phyloP scores from a whole-genome alignment of 1,140 invertebrate species.

The Drosophila truncata region DNA sequence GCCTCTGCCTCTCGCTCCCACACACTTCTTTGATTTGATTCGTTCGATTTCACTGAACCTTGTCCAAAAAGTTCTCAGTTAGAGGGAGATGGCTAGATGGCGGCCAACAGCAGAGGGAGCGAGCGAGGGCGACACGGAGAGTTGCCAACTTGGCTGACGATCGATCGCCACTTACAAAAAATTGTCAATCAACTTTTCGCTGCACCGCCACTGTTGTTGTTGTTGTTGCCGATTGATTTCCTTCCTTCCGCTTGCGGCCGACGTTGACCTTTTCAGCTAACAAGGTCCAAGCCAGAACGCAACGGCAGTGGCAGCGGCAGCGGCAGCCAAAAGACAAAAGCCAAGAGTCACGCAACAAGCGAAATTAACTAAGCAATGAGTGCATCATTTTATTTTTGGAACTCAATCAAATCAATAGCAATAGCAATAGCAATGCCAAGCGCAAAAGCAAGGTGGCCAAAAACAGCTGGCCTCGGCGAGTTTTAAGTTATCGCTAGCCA shows the following conservation, averaged over 20 bases:
- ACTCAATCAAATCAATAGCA: conserved; percentile 76
- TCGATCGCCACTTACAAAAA: conserved; percentile 48
- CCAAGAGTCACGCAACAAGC: conserved; percentile 71
- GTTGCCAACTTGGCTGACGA: conserved; percentile 50
- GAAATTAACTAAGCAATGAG: conserved; percentile 55
- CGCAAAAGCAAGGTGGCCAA: conserved; percentile 21
- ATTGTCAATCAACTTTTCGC: conserved; percentile 68
- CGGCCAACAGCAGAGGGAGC: background rate
- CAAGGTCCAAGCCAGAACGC: conserved; percentile 26
- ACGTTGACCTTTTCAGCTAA: conserved; percentile 63
- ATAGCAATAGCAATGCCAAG: conserved; percentile 48
- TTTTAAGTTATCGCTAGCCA: conserved; percentile 17
- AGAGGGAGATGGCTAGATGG: conserved; percentile 23
- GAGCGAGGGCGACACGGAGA: conserved; percentile 12
- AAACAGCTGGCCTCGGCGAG: conserved; percentile 25
- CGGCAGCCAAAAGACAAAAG: conserved; percentile 31
- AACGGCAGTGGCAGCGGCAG: conserved; percentile 4
- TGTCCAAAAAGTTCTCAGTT: conserved; percentile 39
- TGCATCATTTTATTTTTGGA: conserved; percentile 81
- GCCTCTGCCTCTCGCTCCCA: background rate
- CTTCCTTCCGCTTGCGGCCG: conserved; percentile 67
- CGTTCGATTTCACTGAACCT: conserved; percentile 24
- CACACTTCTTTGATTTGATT: conserved; percentile 10
- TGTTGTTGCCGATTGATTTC: conserved; percentile 53
- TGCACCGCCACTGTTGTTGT: conserved; percentile 25